Evolutionary conservation across 2,888 invertebrate species (phyloP), one percentile per base, ranked within the genome.

Genomic region (Sinotaia quadrata): DNA sequence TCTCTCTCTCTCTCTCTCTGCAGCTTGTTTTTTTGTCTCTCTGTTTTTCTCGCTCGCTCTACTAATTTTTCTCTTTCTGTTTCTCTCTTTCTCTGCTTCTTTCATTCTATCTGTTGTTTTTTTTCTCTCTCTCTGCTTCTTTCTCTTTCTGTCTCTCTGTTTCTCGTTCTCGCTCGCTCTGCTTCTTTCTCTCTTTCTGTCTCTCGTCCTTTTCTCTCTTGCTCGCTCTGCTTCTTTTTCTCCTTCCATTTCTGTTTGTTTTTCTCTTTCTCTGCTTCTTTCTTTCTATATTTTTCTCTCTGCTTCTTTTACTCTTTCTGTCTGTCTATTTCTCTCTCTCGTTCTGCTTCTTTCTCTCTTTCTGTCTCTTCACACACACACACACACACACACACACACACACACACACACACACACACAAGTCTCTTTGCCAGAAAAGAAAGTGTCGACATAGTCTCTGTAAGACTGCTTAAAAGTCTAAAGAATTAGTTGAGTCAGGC

Each of bases 81-180:
- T n/a, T 2, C 29, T 4, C 67, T 51, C 2, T 27, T 12, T 37
- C 29, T 51, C 31, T 29, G 49, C 34, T 33, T 18, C 37, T 1
- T 37, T 56, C 49, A 41, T 37, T 29, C 41, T 41, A 41, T 34
- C 27, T 24, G 21, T 37, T 41, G 21, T 41, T 41, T 27, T 59
- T 27, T 41, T 41, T 41, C 37, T 37, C 37, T 59, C 37, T 65
- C 65, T 65, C 65, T 65, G 41, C 56, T 41, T 65, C 54, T 65
- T 56, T 65, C 54, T 65, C 65, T 65, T 27, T 65, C 65, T 65
- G 24, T 65, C 65, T 54, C 54, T 65, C 36, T 54, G 54, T 54
- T 41, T 54, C 36, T 37, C 34, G 37, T 31, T 52, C 52, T 33
- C 54, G n/a, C 54, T 36, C 24, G 8, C 27, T 52, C 52, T 27